phyloP scores from a whole-genome alignment of 2,888 invertebrate genomes.

The Rotaria socialis region DNA sequence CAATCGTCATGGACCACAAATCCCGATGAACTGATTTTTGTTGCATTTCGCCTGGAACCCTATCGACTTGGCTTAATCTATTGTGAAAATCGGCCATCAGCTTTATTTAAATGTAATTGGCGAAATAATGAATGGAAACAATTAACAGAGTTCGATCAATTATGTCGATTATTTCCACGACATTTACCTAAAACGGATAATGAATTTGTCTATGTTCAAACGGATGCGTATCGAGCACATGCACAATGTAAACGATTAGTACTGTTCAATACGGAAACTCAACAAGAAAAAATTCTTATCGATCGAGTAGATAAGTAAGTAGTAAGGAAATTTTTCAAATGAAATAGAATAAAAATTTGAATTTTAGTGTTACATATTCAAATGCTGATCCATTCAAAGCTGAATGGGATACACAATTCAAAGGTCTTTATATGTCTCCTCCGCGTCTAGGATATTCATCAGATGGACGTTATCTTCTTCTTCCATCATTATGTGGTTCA shows the following conservation, averaged over 20 bases:
- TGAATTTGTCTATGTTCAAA: neutral
- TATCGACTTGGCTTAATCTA: conserved; percentile 3
- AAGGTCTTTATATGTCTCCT: neutral
- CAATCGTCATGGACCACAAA: neutral
- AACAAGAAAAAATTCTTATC: conserved; percentile 2
- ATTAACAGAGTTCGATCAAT: neutral
- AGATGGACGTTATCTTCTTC: conserved; percentile 16
- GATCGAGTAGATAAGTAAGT: conserved; percentile 20
- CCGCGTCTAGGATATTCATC: neutral
- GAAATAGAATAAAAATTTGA: too few relatives aligned
- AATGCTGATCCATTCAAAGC: neutral
- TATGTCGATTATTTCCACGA: conserved; percentile 13
- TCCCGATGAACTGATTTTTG: neutral
- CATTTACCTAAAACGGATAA: neutral
- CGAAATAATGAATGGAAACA: neutral
- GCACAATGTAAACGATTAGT: conserved; percentile 4
- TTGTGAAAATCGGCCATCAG: neutral
- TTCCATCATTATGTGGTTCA: neutral
- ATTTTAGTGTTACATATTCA: neutral
- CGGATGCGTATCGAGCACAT: neutral
- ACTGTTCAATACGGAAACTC: neutral
- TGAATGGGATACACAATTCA: conserved; percentile 12
- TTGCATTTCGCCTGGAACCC: neutral
- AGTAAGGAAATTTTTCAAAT: neutral
- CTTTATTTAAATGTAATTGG: conserved; percentile 28